phyloP scores from a whole-genome alignment of 2,113 vertebrate genomes.

The Entelurus aequoreus region DNA sequence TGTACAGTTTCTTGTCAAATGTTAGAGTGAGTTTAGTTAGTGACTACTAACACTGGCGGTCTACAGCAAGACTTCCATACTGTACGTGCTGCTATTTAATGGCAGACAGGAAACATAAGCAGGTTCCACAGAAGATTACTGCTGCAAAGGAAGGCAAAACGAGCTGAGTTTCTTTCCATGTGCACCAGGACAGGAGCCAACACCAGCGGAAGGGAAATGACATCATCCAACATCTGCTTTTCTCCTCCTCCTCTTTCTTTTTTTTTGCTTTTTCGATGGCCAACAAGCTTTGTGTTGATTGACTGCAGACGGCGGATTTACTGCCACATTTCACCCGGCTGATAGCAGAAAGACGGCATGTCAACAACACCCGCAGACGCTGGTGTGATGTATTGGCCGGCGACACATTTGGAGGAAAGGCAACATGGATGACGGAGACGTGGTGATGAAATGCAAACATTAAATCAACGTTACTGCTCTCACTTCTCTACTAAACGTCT shows the following conservation, averaged over 20 bases:
- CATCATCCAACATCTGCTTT: slow-evolving; percentile 3
- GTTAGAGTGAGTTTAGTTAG: no score
- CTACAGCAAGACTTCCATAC: no score
- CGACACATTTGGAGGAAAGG: slow-evolving; percentile 20
- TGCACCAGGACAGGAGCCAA: neutral
- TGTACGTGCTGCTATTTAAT: neutral
- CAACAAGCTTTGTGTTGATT: neutral
- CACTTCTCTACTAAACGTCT: slow-evolving; percentile 16
- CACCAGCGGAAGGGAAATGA: slow-evolving; percentile 1
- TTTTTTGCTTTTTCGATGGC: neutral
- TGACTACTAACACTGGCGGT: no score
- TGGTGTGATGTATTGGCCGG: slow-evolving; percentile 19
- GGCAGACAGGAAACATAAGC: neutral
- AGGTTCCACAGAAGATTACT: neutral
- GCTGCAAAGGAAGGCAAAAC: neutral
- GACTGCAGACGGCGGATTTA: neutral
- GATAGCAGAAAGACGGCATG: slow-evolving; percentile 8
- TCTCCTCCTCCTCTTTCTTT: neutral
- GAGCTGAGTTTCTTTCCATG: neutral
- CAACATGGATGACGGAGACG: slow-evolving; percentile 19
- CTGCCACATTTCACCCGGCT: slow-evolving; percentile 5
- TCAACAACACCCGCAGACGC: slow-evolving; percentile 14
- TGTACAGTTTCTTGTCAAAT: neutral
- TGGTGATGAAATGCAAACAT: neutral
- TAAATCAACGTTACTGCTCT: slow-evolving; percentile 7